Evolutionary conservation across 2,113 vertebrate genomes (phyloP), one percentile per base, ranked within the genome.

Genomic region (Chaetodon trifascialis): DNA sequence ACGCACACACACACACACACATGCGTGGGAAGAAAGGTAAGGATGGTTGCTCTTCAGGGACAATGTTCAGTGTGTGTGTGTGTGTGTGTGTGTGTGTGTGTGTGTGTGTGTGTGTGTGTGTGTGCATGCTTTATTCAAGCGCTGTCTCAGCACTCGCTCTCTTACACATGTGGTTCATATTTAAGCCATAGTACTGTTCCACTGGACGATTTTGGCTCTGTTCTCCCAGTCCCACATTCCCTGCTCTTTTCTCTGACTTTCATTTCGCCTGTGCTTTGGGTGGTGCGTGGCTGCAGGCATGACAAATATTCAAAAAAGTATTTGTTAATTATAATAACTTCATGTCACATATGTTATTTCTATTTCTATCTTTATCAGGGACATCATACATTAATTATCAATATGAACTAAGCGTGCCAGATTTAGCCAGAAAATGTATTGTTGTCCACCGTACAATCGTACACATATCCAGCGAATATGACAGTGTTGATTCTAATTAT

Each of bases 141-240:
- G 60, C 90, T 90, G 89, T 87, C 89, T 92, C 83, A 90, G 90
- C 90, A 80, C 85, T 91, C 85, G 85, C 72, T 74, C 74, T 82
- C 76, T 84, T 77, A 80, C 89, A 92, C 92, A 94, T 92, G 89
- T 94, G 92, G 90, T 94, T 93, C 91, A 73, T 89, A 92, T 94
- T 94, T 93, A 88, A 85, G 73, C 83, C 88, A 51, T 80, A 86
- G 76, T 79, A 66, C 90, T 89, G 88, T 85, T 93, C 82, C 89
- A 88, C 84, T 86, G 90, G 88, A 88, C 69, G 40, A 65, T 93
- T 91, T 92, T 93, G 91, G 89, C 91, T 89, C 76, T 79, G 74
- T 74, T 90, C 73, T 85, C 66, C 51, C 62, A 59, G 76, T 88
- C 84, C 85, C 76, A 85, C 88, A 89, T 91, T 91, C 88, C 79